Evolutionary conservation across 2,797 vertebrate species (phyloP).

Genomic region (Cossypha heuglini): DNA sequence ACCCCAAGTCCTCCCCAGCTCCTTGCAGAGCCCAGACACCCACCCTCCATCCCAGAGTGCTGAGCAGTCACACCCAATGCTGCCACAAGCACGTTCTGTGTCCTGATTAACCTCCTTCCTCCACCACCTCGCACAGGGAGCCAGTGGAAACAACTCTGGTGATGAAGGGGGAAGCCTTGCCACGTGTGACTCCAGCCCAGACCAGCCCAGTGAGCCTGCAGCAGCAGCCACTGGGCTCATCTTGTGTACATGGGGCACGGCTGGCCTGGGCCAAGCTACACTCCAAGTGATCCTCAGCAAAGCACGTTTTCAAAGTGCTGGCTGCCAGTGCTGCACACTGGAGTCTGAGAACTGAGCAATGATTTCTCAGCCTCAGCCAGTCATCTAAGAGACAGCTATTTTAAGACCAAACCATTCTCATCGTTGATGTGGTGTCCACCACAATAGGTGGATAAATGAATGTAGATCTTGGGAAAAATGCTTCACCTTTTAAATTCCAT

Average conservation of each 20-base stretch:
- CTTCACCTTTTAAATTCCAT: neutral
- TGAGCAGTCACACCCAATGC: neutral
- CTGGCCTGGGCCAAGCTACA: neutral
- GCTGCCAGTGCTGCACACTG: neutral
- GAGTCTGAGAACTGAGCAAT: neutral
- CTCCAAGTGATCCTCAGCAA: neutral
- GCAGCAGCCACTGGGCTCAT: neutral
- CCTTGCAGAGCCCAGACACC: rapidly evolving
- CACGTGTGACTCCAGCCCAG: neutral
- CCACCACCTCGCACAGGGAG: neutral
- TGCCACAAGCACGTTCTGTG: neutral
- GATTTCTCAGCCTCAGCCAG: neutral
- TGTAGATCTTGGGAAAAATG: neutral
- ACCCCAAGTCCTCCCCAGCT: neutral
- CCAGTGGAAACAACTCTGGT: neutral
- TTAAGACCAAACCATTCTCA: rapidly evolving
- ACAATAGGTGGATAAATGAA: neutral
- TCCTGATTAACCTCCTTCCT: neutral
- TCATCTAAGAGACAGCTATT: neutral
- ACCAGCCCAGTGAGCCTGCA: neutral
- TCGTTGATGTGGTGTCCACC: neutral
- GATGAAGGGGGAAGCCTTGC: neutral
- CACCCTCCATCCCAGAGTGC: neutral
- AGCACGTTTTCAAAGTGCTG: neutral
- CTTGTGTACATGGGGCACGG: neutral